A percentile compares a stretch with the other conserved stretches of the same genome.
Conservation (phyloP, 1,140 invertebrate genomes). For the Apolygus lucorum region DNA sequence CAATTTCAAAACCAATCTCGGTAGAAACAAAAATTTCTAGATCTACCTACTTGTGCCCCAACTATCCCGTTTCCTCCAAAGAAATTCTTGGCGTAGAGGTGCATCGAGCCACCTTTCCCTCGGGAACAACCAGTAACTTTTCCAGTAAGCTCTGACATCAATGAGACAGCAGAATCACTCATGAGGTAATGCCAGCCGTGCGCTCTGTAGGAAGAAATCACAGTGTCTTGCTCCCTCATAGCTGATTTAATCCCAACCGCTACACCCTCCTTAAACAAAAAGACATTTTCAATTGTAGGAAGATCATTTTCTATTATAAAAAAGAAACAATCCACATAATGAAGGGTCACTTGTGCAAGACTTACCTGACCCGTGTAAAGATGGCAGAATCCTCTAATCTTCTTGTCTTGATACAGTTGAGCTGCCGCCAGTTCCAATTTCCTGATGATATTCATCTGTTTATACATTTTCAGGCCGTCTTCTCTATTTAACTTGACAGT, state of each 20-base stretch:
- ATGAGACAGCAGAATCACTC: constrained; percentile 64
- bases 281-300: no score
- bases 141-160: constrained; percentile 85
- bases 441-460: constrained; percentile 58
- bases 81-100: constrained; percentile 82
- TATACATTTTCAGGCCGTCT: constrained; percentile 52
- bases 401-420: constrained; percentile 66
- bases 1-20: no score
- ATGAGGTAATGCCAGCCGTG: constrained; percentile 94
- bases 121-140: constrained; percentile 74
- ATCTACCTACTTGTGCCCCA: constrained; percentile 81
- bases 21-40: no score
- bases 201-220: constrained; percentile 95
- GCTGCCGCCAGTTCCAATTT: constrained; percentile 61
- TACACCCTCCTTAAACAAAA: constrained; percentile 57
- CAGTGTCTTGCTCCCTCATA: constrained; percentile 69
- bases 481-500: no score
- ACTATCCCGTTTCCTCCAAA: constrained; percentile 98
- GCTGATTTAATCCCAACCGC: constrained; percentile 80
- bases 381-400: constrained; percentile 72
- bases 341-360: no score
- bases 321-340: no score
- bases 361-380: constrained; percentile 65
- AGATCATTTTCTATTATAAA: no score
- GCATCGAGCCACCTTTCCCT: constrained; percentile 93